phyloP scores from a whole-genome alignment of 2,888 invertebrate species.

The Therioaphis trifolii region DNA sequence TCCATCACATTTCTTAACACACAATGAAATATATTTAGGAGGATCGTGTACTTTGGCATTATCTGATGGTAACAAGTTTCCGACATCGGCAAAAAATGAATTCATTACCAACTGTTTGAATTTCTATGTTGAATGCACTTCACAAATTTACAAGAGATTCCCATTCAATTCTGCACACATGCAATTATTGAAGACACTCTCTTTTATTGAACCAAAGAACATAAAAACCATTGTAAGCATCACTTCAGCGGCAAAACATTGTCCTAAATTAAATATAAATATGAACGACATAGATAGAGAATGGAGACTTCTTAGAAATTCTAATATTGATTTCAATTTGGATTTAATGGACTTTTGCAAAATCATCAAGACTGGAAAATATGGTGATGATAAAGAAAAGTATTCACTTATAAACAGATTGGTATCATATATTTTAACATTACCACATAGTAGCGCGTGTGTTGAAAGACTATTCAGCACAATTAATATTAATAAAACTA shows the following conservation, averaged over 20 bases:
- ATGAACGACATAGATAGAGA: conserved; percentile 1
- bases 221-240: neutral
- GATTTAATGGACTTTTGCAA: neutral
- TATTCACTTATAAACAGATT: neutral
- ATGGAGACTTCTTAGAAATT: neutral
- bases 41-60: neutral
- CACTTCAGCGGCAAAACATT: neutral
- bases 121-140: conserved; percentile 20
- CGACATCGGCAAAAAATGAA: neutral
- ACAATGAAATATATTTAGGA: conserved; percentile 2
- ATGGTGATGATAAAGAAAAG: neutral
- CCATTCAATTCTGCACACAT: neutral
- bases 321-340: neutral
- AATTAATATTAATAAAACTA: conserved; percentile 3
- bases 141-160: neutral
- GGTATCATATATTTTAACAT: neutral
- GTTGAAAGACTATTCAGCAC: neutral
- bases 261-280: neutral
- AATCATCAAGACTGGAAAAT: neutral
- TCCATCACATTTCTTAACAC: neutral
- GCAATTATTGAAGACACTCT: neutral
- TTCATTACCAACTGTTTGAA: conserved; percentile 26
- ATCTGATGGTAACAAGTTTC: neutral
- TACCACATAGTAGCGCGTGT: neutral
- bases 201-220: neutral